Evolutionary conservation across 2,797 vertebrate genomes (phyloP).

Genomic region (Tragopan temminckii): DNA sequence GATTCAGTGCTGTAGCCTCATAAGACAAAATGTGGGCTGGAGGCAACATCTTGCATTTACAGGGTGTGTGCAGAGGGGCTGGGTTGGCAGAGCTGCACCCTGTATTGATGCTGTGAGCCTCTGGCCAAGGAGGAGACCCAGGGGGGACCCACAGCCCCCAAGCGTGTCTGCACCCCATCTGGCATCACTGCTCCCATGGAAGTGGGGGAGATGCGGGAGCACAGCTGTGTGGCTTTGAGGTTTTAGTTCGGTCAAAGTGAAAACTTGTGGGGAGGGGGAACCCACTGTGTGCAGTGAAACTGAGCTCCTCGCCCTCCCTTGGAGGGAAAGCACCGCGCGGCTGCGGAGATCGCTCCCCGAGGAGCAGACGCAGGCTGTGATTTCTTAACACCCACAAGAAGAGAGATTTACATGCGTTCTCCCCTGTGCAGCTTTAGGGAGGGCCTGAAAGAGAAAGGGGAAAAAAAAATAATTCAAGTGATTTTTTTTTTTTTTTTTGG

Average conservation of each 20-base stretch:
- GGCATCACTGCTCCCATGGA: neutral
- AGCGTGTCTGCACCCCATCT: rapidly evolving
- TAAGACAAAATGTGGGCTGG: neutral
- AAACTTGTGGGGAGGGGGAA: neutral
- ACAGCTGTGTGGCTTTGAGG: slow-evolving; percentile 51
- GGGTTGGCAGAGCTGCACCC: rapidly evolving
- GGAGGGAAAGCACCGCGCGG: rapidly evolving
- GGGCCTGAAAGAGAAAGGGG: neutral
- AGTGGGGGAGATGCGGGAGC: neutral
- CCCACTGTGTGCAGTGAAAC: neutral
- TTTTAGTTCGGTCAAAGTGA: slow-evolving; percentile 57
- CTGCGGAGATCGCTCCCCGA: rapidly evolving
- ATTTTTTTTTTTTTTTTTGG: neutral
- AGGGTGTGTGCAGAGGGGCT: rapidly evolving
- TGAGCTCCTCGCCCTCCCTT: neutral
- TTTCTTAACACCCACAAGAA: neutral
- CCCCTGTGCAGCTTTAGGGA: neutral
- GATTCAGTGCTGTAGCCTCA: rapidly evolving
- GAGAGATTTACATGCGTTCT: neutral
- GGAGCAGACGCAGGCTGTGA: rapidly evolving
- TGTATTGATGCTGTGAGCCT: neutral
- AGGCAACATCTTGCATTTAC: neutral
- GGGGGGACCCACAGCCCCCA: neutral
- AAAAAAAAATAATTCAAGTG: neutral
- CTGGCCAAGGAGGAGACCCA: neutral